Evolutionary conservation across 2,113 vertebrate species (phyloP).

Genomic region (Dicrurus megarhynchus): DNA sequence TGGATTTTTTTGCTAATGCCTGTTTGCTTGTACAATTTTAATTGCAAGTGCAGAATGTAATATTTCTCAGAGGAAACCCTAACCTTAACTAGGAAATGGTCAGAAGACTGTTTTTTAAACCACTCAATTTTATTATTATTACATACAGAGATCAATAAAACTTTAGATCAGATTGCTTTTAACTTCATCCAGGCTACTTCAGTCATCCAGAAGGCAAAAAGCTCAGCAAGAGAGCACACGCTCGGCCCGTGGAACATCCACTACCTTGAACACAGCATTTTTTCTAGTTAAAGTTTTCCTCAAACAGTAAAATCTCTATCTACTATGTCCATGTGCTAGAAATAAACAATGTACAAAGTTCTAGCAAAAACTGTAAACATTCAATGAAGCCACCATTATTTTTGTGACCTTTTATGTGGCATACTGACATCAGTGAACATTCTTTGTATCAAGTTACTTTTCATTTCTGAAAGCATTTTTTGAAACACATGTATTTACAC

Average conservation of each 20-base stretch:
- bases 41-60: background rate
- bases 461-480: background rate
- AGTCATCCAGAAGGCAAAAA: background rate
- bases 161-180: background rate
- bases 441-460: background rate
- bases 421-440: background rate
- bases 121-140: background rate
- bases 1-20: background rate
- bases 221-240: background rate
- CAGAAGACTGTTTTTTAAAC: background rate
- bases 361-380: background rate
- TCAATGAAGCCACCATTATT: background rate
- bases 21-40: background rate
- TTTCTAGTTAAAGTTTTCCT: background rate
- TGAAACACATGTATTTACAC: background rate
- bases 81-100: background rate
- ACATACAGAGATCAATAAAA: background rate
- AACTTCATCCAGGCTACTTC: background rate
- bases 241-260: background rate
- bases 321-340: background rate
- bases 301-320: background rate
- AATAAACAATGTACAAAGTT: background rate
- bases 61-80: background rate
- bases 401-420: background rate
- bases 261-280: background rate